Percentiles rank a stretch among this genome's conserved stretches.
phyloP scores from a whole-genome alignment of 2,113 vertebrate genomes.

The Percina caprodes region DNA sequence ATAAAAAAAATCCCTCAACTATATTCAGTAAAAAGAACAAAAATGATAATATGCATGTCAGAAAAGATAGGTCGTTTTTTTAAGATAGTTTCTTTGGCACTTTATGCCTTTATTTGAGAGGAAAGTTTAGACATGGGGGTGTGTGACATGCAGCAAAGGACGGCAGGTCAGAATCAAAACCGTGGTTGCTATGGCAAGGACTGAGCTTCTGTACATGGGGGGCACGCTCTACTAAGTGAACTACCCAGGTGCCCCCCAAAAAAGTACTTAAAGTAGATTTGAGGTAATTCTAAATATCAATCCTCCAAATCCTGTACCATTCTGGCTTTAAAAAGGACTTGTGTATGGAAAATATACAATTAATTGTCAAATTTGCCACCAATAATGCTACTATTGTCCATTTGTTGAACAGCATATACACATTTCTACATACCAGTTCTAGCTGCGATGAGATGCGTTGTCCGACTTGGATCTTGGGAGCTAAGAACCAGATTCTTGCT shows the following conservation, averaged over 20 bases:
- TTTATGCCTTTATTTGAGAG: no score
- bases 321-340: not conserved
- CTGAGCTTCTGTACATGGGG: no score
- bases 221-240: no score
- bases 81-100: no score
- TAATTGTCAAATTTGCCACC: not conserved
- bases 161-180: no score
- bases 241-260: no score
- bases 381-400: not conserved
- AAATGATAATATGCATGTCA: not conserved
- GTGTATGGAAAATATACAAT: no score
- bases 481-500: slow-evolving; percentile 86
- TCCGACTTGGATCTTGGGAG: slow-evolving; percentile 85
- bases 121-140: no score
- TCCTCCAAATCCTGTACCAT: not conserved
- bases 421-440: slow-evolving; percentile 86
- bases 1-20: not conserved
- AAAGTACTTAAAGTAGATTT: no score
- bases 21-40: not conserved
- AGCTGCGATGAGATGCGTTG: slow-evolving; percentile 94
- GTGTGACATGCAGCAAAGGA: no score
- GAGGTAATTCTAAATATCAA: not conserved
- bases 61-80: not conserved
- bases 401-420: not conserved
- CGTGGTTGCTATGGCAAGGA: no score